phyloP scores from a whole-genome alignment of 2,888 invertebrate genomes.

The Nomada ruficornis region DNA sequence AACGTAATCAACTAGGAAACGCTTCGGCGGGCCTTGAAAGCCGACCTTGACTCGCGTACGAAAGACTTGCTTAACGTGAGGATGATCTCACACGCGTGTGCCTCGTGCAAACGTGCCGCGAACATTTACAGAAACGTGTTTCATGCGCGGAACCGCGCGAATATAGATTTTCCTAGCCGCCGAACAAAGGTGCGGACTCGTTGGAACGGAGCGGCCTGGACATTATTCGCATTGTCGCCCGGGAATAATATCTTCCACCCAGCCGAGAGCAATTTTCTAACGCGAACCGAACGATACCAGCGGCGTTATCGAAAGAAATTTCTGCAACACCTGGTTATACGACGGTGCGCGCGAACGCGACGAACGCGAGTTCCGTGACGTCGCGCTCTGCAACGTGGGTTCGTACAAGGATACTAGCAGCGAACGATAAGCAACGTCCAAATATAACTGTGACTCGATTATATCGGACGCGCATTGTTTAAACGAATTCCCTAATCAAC shows the following conservation, averaged over 20 bases:
- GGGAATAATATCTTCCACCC: neutral
- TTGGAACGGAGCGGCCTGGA: neutral
- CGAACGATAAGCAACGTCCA: neutral
- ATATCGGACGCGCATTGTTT: conserved; percentile 28
- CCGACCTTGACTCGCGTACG: conserved; percentile 68
- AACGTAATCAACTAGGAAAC: conserved; percentile 74
- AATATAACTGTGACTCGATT: conserved; percentile 15
- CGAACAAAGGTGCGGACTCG: conserved; percentile 15
- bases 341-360: too few species aligned
- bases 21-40: conserved; percentile 68
- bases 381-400: too few species aligned
- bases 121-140: conserved; percentile 9
- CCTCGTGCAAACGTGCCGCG: conserved; percentile 1
- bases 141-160: conserved; percentile 7
- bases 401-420: neutral
- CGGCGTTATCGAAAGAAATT: too few species aligned
- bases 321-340: too few species aligned
- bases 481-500: conserved; percentile 42
- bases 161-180: conserved; percentile 14
- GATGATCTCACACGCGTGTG: conserved; percentile 45
- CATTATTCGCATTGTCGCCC: conserved; percentile 9
- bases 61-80: conserved; percentile 48
- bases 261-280: neutral
- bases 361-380: too few species aligned
- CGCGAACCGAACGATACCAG: neutral